Base-by-base conservation (phyloP, 2,888 invertebrate species). In the Linnaemya tessellans region DNA sequence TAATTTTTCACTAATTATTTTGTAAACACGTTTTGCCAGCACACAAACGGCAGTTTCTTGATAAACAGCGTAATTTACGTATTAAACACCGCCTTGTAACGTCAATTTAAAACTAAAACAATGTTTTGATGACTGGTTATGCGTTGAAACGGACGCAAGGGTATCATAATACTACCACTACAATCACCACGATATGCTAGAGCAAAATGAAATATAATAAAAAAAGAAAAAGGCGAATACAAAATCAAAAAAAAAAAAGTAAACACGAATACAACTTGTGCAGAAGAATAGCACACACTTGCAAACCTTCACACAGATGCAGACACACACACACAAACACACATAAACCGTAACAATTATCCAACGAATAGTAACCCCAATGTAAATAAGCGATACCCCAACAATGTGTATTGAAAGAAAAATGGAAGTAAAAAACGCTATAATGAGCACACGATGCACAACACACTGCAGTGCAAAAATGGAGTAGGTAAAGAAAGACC, bases 71-170 rank as follows among this genome's bases (percentile, higher is more conserved):
- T 82, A 74, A 71, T 75, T 68, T 74, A 78, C 78, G 67, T 68
- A 78, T 70, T 85, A 87, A 89, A 88, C 90, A 89, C 88, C 90
- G 90, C 89, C 89, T 90, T 89, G 91, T 90, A 89, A 90, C 90
- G 91, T 88, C 90, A 90, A 90, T 89, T 91, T 89, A 90, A 90
- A 89, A 91, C 91, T 91, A 90, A 91, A 90, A 89, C 71, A 75
- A 70, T 67, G 58, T 75, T 80, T 65, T 65, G 82, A 85, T 85
- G 70, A 62, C 85, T 85, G 79, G 75, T 80, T 82, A 75, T 85
- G 85, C 85, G 75, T 84, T 87, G 77, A 84, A 88, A 87, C 80
- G 87, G 87, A 88, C 88, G 87, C 84, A 87, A 84, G 84, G 86
- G 75, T 82, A 86, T 86, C 88, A 88, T 67, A 84, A 78, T 67